Evolutionary conservation across 1,140 invertebrate genomes (phyloP), one percentile per base, ranked within the genome.

Genomic region (Sinella curviseta): DNA sequence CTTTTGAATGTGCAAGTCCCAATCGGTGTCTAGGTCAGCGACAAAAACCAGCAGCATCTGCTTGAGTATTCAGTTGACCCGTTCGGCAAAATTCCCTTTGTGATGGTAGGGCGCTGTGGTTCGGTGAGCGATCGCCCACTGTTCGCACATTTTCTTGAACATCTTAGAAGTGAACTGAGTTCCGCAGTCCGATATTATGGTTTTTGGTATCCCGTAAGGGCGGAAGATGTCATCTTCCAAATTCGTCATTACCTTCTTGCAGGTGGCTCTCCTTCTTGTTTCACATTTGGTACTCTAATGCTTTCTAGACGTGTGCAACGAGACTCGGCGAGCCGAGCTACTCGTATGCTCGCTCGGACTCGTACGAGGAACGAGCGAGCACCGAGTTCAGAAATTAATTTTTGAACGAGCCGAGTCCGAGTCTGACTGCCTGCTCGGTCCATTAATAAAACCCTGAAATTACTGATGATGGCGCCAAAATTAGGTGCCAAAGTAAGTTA

Each of bases 21-120:
- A 88, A 0, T 75, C 33, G 3, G 36, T 17, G 67, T 88, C 87
- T 28, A 87, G 80, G 0, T 84, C 78, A 1, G 83, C 82, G 0
- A 88, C 83, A 16, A 85, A 85, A 2, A 86, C 86, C 0, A 82
- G 78, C 0, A 89, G 78, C 83, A 85, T 86, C 1, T 84, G 81
- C 79, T 88, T 88, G 0, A 89, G 20, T 26, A 86, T 85, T 12
- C 85, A 70, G 77, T 89, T 89, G 4, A 85, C 85, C n/a, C 87
- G 73, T 79, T 89, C 88, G 0, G 85, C 85, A 0, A 26, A 65
- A 33, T 70, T 70, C 12, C 8, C 3, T 35, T 84, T 80, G n/a
- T 79, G 80, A 35, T 83, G 79, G 65, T 83, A 83, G 0, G 84
- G 80, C 28, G 85, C 73, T 28, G 80, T 82, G 34, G 55, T 74